A percentile compares a stretch with the other conserved stretches of the same genome.
phyloP scores from a whole-genome alignment of 2,113 vertebrate species.

The Falcunculus frontatus region DNA sequence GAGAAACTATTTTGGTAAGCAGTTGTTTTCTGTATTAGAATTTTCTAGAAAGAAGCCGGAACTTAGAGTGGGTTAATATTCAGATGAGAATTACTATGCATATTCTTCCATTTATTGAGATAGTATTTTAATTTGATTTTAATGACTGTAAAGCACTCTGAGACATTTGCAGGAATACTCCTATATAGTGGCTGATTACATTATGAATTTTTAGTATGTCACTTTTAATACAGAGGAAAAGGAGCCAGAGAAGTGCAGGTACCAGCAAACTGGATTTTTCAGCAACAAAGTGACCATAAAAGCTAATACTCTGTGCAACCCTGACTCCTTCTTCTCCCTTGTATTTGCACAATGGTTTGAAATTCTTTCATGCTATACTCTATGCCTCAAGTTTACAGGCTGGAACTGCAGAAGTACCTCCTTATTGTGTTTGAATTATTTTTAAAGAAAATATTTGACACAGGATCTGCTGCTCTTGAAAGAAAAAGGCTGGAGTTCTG shows the following conservation, averaged over 20 bases:
- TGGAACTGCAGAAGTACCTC: background rate
- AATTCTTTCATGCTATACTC: background rate
- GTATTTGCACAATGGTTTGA: background rate
- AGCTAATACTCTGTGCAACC: background rate
- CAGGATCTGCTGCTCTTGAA: background rate
- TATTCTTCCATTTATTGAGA: constrained; percentile 12
- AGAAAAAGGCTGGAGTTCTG: background rate
- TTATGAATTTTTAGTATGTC: background rate
- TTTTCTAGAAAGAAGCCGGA: background rate
- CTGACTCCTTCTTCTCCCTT: background rate
- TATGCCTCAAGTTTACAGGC: background rate
- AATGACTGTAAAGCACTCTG: background rate
- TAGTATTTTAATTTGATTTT: constrained; percentile 43
- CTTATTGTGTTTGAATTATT: background rate
- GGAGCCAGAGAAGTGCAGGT: background rate
- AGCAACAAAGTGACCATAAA: background rate
- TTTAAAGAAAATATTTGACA: background rate
- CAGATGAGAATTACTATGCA: constrained; percentile 12
- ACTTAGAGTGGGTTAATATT: background rate
- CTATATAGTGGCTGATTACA: background rate
- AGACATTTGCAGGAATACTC: background rate
- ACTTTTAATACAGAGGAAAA: background rate
- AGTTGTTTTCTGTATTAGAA: background rate
- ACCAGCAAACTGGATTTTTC: background rate
- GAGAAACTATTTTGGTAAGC: background rate